A percentile compares a stretch with the other conserved stretches of the same genome.
phyloP scores from a whole-genome alignment of 2,888 invertebrate species.

The Athripsodes cinereus region DNA sequence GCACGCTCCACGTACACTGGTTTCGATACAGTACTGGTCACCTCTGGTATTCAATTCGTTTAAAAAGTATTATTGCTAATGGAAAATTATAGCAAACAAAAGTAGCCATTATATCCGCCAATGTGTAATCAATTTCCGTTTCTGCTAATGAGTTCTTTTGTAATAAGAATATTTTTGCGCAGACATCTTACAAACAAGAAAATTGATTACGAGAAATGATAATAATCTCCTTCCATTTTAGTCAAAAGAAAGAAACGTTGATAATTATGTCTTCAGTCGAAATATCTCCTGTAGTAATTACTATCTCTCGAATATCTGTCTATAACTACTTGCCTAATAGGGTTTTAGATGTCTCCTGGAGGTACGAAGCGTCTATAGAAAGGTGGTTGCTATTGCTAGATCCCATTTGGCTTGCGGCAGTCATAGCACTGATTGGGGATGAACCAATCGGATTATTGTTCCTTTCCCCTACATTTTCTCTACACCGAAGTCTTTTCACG shows the following conservation, averaged over 20 bases:
- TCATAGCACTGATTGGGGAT: constrained; percentile 20
- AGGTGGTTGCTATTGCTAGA: constrained; percentile 9
- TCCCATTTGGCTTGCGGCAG: constrained; percentile 18
- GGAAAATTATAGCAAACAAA: too few species aligned
- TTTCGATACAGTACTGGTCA: too few species aligned
- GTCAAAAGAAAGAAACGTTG: background rate
- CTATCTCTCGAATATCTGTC: background rate
- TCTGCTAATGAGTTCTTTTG: too few species aligned
- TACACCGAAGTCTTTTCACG: background rate
- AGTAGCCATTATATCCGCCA: too few species aligned
- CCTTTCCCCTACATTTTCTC: constrained; percentile 9
- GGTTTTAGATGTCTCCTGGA: background rate
- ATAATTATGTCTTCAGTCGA: background rate
- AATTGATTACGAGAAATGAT: background rate
- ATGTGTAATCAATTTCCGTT: too few species aligned
- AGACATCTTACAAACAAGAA: background rate
- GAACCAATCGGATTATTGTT: constrained; percentile 22
- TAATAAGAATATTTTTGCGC: too few species aligned
- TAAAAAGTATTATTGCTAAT: too few species aligned
- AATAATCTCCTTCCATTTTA: background rate
- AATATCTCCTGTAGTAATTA: background rate
- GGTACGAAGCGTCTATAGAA: constrained; percentile 4
- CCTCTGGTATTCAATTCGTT: too few species aligned
- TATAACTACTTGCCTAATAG: too few species aligned
- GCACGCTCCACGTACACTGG: too few species aligned